Evolutionary conservation across 1,140 invertebrate species (phyloP).

Genomic region (Polypedilum vanderplanki): DNA sequence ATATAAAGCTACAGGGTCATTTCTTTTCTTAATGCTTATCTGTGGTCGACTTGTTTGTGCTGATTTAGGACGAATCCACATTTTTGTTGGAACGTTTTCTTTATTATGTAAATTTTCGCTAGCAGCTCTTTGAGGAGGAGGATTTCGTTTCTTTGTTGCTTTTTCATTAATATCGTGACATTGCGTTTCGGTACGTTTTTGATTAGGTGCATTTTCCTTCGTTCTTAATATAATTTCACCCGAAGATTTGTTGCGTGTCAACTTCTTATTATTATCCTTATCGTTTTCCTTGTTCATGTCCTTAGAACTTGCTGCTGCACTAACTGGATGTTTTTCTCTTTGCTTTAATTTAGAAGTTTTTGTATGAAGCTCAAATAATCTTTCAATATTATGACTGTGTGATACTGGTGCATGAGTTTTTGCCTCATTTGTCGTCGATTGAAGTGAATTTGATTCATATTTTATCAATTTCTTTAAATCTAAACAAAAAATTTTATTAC

Average conservation of each 20-base stretch:
- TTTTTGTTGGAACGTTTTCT: slow-evolving; percentile 7
- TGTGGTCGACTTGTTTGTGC: background rate
- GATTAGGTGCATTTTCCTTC: background rate
- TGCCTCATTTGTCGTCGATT: background rate
- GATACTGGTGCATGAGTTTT: background rate
- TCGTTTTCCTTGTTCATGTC: background rate
- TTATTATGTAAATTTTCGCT: background rate
- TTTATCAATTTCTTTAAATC: slow-evolving; percentile 4
- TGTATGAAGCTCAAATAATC: background rate
- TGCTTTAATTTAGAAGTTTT: background rate
- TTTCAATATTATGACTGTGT: background rate
- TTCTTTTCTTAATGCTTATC: slow-evolving; percentile 44
- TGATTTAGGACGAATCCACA: slow-evolving; percentile 1
- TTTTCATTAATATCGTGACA: background rate
- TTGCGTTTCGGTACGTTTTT: background rate
- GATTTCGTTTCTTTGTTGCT: background rate
- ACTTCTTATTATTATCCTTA: background rate
- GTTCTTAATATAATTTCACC: background rate
- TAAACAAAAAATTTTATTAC: background rate
- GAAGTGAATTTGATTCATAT: background rate
- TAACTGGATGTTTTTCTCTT: background rate
- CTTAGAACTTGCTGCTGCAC: background rate
- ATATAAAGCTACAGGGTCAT: slow-evolving; percentile 65
- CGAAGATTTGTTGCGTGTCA: background rate
- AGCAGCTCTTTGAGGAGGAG: background rate